phyloP scores from a whole-genome alignment of 2,113 vertebrate species.

The Donacobius atricapilla region DNA sequence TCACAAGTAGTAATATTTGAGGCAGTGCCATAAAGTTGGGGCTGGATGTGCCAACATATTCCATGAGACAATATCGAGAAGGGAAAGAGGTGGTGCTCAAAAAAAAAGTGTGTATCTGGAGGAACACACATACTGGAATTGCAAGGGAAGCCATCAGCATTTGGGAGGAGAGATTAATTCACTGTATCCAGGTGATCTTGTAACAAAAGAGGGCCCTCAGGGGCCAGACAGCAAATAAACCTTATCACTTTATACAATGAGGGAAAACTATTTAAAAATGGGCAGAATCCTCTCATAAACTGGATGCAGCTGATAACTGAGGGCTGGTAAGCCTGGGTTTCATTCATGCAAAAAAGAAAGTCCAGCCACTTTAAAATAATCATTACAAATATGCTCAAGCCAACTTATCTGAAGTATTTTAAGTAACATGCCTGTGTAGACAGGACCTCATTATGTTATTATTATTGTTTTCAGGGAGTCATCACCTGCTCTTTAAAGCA shows the following conservation, averaged over 20 bases:
- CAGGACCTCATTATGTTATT: neutral
- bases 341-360: neutral
- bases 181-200: neutral
- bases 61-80: neutral
- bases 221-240: neutral
- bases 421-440: neutral
- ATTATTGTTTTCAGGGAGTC: constrained; percentile 13
- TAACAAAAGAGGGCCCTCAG: neutral
- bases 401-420: neutral
- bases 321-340: neutral
- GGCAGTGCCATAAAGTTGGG: neutral
- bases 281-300: neutral
- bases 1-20: neutral
- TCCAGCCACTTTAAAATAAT: neutral
- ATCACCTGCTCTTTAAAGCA: constrained; percentile 21
- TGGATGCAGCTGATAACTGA: neutral
- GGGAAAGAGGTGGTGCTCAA: neutral
- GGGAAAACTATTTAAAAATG: neutral
- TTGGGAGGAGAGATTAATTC: neutral
- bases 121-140: neutral
- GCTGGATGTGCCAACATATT: neutral
- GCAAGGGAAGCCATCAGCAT: neutral
- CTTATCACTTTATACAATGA: neutral
- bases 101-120: neutral
- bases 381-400: neutral